These are phyloP conservation scores for Cabera pusaria DNA, from an alignment of 2,888 invertebrate genomes.

Conservation along the genomic window DNA sequence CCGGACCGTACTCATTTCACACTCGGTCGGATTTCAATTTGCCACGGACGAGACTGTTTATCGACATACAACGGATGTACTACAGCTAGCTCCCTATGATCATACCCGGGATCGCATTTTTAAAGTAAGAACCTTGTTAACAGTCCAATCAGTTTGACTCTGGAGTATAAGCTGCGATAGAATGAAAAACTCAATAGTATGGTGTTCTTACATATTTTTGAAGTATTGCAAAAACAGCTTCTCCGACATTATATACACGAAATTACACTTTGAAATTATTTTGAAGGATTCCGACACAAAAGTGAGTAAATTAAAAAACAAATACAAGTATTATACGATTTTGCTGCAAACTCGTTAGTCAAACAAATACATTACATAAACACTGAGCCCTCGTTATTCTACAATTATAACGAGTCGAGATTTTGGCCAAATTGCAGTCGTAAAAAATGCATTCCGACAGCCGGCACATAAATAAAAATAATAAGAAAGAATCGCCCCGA, in stretches of 20 bases:
- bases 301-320: neutral
- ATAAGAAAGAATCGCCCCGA: constrained; percentile 49
- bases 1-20: constrained; percentile 73
- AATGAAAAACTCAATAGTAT: too few relatives aligned
- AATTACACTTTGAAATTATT: too few relatives aligned
- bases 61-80: constrained; percentile 49
- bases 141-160: too few relatives aligned
- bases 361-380: constrained; percentile 42
- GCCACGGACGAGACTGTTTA: constrained; percentile 66
- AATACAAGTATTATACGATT: neutral
- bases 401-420: constrained; percentile 48
- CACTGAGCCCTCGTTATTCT: constrained; percentile 39
- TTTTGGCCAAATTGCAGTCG: constrained; percentile 55
- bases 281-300: too few relatives aligned
- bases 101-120: too few relatives aligned
- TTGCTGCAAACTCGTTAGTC: constrained; percentile 16
- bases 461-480: constrained; percentile 60
- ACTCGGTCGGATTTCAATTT: constrained; percentile 79
- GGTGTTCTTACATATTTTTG: too few relatives aligned
- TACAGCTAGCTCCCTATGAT: constrained; percentile 28
- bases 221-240: too few relatives aligned
- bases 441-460: constrained; percentile 57
- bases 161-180: too few relatives aligned
- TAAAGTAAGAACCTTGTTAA: too few relatives aligned
- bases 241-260: too few relatives aligned